A percentile compares a stretch with the other conserved stretches of the same genome.
Conservation (phyloP, 1,140 invertebrate species). For the Penaeus japonicus region DNA sequence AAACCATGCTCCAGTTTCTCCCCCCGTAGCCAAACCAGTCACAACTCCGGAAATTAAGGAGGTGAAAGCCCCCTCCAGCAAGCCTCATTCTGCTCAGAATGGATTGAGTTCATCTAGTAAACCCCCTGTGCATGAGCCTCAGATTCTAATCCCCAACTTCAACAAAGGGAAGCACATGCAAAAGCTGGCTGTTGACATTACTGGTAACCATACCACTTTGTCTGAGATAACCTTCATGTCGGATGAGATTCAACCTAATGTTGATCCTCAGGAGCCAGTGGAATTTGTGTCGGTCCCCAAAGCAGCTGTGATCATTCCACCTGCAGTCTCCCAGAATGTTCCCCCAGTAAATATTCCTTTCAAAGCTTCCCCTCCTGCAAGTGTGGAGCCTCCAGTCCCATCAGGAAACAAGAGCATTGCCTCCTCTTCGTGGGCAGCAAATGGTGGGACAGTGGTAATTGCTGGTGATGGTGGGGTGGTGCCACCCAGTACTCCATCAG, state of each 20-base stretch:
- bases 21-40: background rate
- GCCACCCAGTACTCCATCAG: constrained; percentile 3
- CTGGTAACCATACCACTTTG: constrained; percentile 3
- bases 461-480: background rate
- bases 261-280: constrained; percentile 24
- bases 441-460: background rate
- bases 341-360: constrained; percentile 17
- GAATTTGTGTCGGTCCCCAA: constrained; percentile 11
- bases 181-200: background rate
- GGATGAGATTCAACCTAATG: constrained; percentile 47
- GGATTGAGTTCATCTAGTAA: no score
- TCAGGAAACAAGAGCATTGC: no score
- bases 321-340: background rate
- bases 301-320: background rate
- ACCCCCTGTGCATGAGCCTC: background rate
- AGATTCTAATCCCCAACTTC: background rate
- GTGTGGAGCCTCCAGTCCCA: no score
- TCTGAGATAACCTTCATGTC: constrained; percentile 48
- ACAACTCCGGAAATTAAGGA: background rate
- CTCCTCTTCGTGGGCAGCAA: background rate
- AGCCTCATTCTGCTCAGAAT: no score
- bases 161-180: background rate
- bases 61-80: no score
- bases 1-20: background rate
- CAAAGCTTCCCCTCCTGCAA: background rate